phyloP scores from a whole-genome alignment of 2,888 invertebrate species.

The Coelopa pilipes region DNA sequence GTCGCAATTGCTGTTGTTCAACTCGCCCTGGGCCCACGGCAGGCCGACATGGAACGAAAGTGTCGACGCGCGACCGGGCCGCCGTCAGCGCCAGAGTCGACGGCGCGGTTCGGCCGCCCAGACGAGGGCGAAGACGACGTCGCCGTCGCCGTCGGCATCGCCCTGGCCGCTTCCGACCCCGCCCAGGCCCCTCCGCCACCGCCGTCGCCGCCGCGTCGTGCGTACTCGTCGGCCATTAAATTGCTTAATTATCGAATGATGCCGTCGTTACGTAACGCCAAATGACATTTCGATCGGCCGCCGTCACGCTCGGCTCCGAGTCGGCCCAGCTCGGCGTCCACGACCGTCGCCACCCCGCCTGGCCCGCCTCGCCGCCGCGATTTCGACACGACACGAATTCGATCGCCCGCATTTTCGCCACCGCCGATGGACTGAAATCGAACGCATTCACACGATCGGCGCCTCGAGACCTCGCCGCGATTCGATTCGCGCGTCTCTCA shows the following conservation, averaged over 20 bases:
- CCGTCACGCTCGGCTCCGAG: background rate
- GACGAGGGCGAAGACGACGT: too few species aligned
- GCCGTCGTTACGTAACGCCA: constrained; percentile 14
- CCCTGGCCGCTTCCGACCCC: background rate
- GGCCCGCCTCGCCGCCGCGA: too few species aligned
- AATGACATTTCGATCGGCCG: background rate
- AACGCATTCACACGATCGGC: too few species aligned
- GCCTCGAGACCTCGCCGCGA: too few species aligned
- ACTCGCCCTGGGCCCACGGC: constrained; percentile 7
- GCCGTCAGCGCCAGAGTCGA: too few species aligned
- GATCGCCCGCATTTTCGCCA: background rate
- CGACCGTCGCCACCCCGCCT: background rate
- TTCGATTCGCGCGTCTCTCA: too few species aligned
- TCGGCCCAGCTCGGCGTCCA: background rate
- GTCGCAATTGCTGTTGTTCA: background rate
- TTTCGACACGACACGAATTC: background rate
- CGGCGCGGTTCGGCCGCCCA: too few species aligned
- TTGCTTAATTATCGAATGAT: constrained; percentile 15
- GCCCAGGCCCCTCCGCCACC: background rate
- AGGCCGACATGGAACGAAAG: constrained; percentile 54
- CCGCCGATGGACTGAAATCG: too few species aligned
- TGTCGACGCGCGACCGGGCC: constrained; percentile 37
- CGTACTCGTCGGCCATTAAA: background rate
- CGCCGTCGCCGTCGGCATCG: too few species aligned
- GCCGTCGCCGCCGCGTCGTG: background rate